Base-by-base conservation (phyloP, 2,888 invertebrate species). In the Hyposoter dolosus region DNA sequence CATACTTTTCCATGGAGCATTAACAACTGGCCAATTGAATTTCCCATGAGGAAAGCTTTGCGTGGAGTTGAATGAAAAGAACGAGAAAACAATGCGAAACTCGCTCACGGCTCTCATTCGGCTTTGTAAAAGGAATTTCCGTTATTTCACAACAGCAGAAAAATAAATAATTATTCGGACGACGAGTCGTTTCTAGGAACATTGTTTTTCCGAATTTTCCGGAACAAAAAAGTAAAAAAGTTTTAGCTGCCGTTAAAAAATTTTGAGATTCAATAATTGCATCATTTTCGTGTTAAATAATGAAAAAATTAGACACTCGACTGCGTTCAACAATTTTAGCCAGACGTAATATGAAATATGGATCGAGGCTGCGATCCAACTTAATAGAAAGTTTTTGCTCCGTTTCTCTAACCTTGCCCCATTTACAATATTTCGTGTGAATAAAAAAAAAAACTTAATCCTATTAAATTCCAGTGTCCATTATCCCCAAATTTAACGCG, bases 381-480 rank as follows among this genome's bases (percentile, higher is more conserved):
- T 60, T 23, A 15, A 60, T 60, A 60, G 28, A 60, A 60, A 60
- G 28, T 60, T 60, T 60, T 23, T 28, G 4, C 56, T 60, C 56
- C 56, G 23, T 60, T 60, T 60, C 56, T 60, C 56, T 23, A 60
- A 60, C 28, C 56, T 60, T 28, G 28, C 28, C 56, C 28, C 56
- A 23, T 28, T 60, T 60, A 60, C 56, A 60, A 28, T 60, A 15
- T 60, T 60, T 60, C 56, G 56, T 28, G 56, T 15, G 19, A 10
- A 28, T 28, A 23, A 12, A 28, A 40, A 40, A 40, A 7, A 28
- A 60, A 60, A 60, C 4, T 28, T 23, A 60, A 60, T 60, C 56
- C 56, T 28, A 28, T 60, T 60, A 15, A 28, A 60, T 60, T 28
- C 10, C 23, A 23, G 9, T 53, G 1, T 53, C 10, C 19, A 12